phyloP scores from a whole-genome alignment of 2,888 invertebrate genomes.

The Ennomos quercinarius region DNA sequence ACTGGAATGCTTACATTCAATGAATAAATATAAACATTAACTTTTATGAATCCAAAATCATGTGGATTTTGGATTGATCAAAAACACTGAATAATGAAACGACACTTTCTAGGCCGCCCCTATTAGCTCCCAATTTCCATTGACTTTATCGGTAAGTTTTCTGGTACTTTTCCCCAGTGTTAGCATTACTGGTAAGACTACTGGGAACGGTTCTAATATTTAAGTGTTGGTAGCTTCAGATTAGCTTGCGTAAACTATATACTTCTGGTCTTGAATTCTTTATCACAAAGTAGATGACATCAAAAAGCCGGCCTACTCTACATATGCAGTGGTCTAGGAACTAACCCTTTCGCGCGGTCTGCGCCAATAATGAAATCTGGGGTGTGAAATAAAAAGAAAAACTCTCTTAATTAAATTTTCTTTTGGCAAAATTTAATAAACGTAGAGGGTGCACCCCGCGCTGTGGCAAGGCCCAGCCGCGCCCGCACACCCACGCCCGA shows the following conservation, averaged over 20 bases:
- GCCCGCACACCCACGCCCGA: constrained; percentile 27
- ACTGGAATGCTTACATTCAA: no score
- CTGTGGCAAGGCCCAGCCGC: not conserved
- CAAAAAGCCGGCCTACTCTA: constrained; percentile 43
- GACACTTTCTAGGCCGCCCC: no score
- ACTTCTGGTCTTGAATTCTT: not conserved
- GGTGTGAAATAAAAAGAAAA: constrained; percentile 84
- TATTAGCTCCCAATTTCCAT: no score
- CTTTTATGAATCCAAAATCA: no score
- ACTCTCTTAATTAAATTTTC: constrained; percentile 85
- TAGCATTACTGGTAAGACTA: no score
- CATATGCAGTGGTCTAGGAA: constrained; percentile 50
- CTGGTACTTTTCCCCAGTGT: no score
- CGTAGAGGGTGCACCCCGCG: constrained; percentile 52
- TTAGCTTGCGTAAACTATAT: constrained; percentile 7
- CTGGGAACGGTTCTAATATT: no score
- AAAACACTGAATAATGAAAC: no score
- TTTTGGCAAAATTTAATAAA: constrained; percentile 83
- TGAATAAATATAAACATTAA: no score
- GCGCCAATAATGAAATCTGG: constrained; percentile 83
- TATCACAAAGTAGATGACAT: not conserved
- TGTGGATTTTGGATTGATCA: no score
- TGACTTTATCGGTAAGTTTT: no score
- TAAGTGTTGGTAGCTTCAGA: no score
- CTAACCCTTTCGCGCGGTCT: constrained; percentile 76